A percentile compares a stretch with the other conserved stretches of the same genome.
These are phyloP conservation scores for Porites divaricata DNA, from an alignment of 92 coral and sea anemone species.

Conservation along the genomic window DNA sequence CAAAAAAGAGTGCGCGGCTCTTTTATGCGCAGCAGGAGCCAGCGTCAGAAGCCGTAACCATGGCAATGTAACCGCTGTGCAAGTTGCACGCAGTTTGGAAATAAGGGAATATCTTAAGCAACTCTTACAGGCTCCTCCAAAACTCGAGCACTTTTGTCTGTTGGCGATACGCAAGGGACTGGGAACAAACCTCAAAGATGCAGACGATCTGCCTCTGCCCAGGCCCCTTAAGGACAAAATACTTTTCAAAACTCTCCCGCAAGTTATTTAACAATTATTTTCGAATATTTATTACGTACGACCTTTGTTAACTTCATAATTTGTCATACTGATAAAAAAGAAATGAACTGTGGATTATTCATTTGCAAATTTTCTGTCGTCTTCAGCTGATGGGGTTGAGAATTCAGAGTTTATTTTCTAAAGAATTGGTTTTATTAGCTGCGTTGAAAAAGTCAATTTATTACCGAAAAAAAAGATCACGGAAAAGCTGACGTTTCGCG, in stretches of 20 bases:
- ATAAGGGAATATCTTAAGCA: constrained; percentile 12
- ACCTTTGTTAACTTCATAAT: neutral
- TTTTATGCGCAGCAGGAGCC: constrained; percentile 49
- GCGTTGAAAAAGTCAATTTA: too few species aligned
- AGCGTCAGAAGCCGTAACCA: constrained; percentile 17
- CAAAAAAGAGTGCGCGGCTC: constrained; percentile 29
- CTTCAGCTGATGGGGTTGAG: too few species aligned
- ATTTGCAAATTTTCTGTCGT: too few species aligned
- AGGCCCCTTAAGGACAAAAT: constrained; percentile 49
- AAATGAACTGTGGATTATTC: too few species aligned
- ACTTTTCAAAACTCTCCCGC: constrained; percentile 53
- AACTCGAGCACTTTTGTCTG: constrained; percentile 54
- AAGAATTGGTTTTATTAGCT: too few species aligned
- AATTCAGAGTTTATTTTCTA: too few species aligned
- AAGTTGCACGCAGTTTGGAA: constrained; percentile 18
- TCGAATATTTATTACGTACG: neutral
- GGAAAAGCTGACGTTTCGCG: too few species aligned
- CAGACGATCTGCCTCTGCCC: constrained; percentile 48
- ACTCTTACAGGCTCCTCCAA: constrained; percentile 16
- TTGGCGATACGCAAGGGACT: constrained; percentile 43
- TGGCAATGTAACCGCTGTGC: constrained; percentile 30
- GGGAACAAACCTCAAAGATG: constrained; percentile 26
- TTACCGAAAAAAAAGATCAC: too few species aligned
- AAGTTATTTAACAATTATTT: constrained; percentile 20
- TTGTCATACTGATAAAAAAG: neutral